Conservation (phyloP, 1,140 invertebrate genomes). For the Prorops nasuta region DNA sequence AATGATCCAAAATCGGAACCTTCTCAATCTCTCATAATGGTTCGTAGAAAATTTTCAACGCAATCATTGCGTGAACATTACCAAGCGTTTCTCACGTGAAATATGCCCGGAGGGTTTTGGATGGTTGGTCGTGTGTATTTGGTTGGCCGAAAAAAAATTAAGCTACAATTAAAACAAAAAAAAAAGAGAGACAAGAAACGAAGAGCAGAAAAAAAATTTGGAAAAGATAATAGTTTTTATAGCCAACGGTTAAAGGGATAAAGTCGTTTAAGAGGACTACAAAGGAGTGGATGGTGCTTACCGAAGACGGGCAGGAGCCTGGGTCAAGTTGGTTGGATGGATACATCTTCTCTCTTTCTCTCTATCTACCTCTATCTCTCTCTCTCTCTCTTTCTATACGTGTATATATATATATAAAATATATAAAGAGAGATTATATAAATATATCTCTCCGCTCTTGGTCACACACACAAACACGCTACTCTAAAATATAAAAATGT, state of each 20-base stretch:
- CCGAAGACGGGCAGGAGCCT: conserved; percentile 57
- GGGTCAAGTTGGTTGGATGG: conserved; percentile 56
- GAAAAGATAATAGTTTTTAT: conserved; percentile 7
- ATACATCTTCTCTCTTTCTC: conserved; percentile 54
- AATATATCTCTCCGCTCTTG: conserved; percentile 22
- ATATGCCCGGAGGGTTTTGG: conserved; percentile 9
- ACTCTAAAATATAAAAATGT: conserved; percentile 10
- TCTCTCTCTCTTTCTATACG: conserved; percentile 24
- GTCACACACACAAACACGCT: conserved; percentile 15
- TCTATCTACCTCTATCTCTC: conserved; percentile 41
- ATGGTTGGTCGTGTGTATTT: conserved; percentile 19
- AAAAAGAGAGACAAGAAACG: conserved; percentile 11
- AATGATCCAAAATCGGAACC: too few relatives aligned
- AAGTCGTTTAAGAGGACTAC: conserved; percentile 56
- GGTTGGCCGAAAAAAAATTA: conserved; percentile 11
- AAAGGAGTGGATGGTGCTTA: conserved; percentile 58
- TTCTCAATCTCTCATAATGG: too few relatives aligned
- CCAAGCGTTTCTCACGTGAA: conserved; percentile 9
- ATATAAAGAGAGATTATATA: not conserved
- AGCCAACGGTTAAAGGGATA: conserved; percentile 48
- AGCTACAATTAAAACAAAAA: conserved; percentile 1
- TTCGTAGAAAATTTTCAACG: conserved; percentile 3
- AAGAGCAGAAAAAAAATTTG: conserved; percentile 18
- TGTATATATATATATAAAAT: not conserved
- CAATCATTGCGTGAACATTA: too few relatives aligned